A percentile compares a stretch with the other conserved stretches of the same genome.
Conservation (phyloP, 2,888 invertebrate species). For the Linyphia triangularis region DNA sequence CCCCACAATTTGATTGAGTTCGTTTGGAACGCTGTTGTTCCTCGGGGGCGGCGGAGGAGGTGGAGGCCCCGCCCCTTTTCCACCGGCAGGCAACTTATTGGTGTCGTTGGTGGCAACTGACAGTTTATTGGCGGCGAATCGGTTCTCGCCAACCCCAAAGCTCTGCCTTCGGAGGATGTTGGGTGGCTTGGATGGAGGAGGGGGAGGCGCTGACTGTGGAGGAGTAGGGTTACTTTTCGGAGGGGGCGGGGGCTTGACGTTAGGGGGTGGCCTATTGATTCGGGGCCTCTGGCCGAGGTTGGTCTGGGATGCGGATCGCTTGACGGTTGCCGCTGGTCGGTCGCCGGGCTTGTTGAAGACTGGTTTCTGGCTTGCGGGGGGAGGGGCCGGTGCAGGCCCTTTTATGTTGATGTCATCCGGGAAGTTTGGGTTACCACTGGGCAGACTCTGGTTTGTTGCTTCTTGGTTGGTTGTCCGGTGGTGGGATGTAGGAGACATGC, state of each 20-base stretch:
- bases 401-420: conserved; percentile 82
- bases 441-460: background rate
- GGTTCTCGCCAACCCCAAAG: conserved; percentile 76
- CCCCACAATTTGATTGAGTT: conserved; percentile 61
- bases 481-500: conserved; percentile 12
- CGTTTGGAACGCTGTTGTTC: conserved; percentile 65
- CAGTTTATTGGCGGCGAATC: conserved; percentile 53
- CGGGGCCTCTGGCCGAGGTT: conserved; percentile 59
- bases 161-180: conserved; percentile 76
- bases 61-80: conserved; percentile 48
- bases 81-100: conserved; percentile 22
- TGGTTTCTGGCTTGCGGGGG: conserved; percentile 85
- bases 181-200: conserved; percentile 76
- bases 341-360: conserved; percentile 78
- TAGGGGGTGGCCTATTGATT: conserved; percentile 76
- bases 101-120: conserved; percentile 46
- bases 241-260: conserved; percentile 84
- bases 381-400: conserved; percentile 91
- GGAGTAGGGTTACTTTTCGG: conserved; percentile 80
- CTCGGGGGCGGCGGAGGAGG: conserved; percentile 69
- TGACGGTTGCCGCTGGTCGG: conserved; percentile 36
- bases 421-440: conserved; percentile 53
- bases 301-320: conserved; percentile 64
- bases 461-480: conserved; percentile 24
- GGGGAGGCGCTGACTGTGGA: conserved; percentile 63